Evolutionary conservation across 2,888 invertebrate species (phyloP), one percentile per base, ranked within the genome.

Genomic region (Sphaerophoria rueppellii): DNA sequence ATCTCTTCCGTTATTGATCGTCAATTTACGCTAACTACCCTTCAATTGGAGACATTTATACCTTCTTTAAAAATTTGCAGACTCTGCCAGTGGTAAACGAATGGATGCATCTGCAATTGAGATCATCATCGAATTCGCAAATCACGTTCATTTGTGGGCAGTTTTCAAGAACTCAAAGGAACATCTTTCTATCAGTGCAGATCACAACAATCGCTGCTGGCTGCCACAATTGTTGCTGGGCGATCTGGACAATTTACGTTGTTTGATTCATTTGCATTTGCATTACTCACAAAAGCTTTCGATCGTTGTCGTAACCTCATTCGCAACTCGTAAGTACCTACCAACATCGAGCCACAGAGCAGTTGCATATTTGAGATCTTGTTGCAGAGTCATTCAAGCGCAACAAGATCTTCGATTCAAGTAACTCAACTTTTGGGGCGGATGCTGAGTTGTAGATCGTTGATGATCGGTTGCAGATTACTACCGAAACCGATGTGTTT

Each of bases 11-110:
- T 81, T 72, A 85, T 85, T 85, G 85, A 85, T 85, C 81, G 85
- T 55, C 81, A 76, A 85, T 83, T 83, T 75, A 83, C 80, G 83
- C 72, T 85, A 85, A 85, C 85, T 85, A 77, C 85, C 76, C 80
- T 80, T 81, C 85, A 81, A 85, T 81, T 85, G 81, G 69, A 67
- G 81, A 81, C 81, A 85, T 80, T 83, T 83, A 52, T 71, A 71
- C 61, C 73, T 72, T 65, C 57, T 74, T 3, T 73, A 9, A 1
- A 58, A 74, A 73, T 77, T 60, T 72, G 67, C 71, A 54, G 71
- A 48, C 24, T 61, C 43, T 14, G 32, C 16, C 7, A 9, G 2
- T 43, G 43, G 0, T 14, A 50, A 50, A 14, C 7, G 16, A n/a
- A 12, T 55, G 37, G 48, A 69, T 80, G 75, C 80, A 85, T 85